These are phyloP conservation scores for Bombyx huttoni DNA, from an alignment of 2,888 invertebrate species.

Conservation along the genomic window DNA sequence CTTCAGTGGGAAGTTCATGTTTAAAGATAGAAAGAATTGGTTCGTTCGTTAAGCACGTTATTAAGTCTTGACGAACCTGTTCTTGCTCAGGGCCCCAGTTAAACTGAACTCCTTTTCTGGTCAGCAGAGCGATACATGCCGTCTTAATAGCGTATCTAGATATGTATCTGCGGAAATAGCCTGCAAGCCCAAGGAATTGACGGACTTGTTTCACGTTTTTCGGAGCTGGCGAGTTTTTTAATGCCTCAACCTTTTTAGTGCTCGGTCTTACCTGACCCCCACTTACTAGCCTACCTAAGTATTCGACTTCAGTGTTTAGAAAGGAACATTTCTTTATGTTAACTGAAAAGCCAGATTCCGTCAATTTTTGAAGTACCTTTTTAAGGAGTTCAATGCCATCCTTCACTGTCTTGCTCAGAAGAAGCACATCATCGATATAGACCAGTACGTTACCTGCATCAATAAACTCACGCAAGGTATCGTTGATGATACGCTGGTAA, in stretches of 20 bases:
- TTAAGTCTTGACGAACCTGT: conserved; percentile 2
- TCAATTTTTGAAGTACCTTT: conserved; percentile 6
- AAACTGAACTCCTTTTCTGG: conserved; percentile 4
- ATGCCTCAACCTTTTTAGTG: conserved; percentile 7
- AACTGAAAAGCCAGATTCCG: conserved; percentile 6
- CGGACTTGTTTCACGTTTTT: conserved; percentile 1
- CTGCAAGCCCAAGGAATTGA: neutral
- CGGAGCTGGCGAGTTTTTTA: conserved; percentile 3
- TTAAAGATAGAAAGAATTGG: conserved; percentile 10
- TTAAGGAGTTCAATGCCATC: conserved; percentile 6
- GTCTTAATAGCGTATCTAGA: conserved; percentile 2
- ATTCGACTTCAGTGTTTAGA: conserved; percentile 4
- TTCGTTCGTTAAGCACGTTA: conserved; percentile 6
- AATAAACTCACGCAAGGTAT: neutral
- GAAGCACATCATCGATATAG: neutral
- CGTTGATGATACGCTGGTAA: neutral
- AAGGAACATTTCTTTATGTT: conserved; percentile 7
- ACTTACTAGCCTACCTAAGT: conserved; percentile 6
- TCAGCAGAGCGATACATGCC: conserved; percentile 5
- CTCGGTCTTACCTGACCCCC: conserved; percentile 11
- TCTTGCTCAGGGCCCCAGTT: conserved; percentile 6
- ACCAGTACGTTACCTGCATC: neutral
- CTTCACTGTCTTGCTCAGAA: neutral
- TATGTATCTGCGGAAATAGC: conserved; percentile 1
- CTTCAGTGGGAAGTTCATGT: conserved; percentile 5